Evolutionary conservation across 2,888 invertebrate genomes (phyloP).

Genomic region (Zaprionus obscuricornis): DNA sequence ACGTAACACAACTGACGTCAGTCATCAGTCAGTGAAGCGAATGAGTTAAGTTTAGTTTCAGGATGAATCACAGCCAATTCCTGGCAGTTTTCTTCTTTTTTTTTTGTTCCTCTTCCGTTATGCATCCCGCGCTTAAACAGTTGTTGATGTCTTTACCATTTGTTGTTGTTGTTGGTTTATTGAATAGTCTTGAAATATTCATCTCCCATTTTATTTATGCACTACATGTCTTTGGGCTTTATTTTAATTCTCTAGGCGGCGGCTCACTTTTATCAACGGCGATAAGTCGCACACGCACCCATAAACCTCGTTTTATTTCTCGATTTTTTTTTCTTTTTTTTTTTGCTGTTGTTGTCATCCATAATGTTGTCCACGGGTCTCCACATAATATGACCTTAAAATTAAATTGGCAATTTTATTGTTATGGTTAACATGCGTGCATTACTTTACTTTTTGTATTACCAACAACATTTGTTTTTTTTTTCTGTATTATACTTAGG

Average conservation of each 20-base stretch:
- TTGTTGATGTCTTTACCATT: too few relatives aligned
- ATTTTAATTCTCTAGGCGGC: slow-evolving; percentile 60
- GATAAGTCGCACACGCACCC: slow-evolving; percentile 74
- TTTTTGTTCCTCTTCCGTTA: slow-evolving; percentile 51
- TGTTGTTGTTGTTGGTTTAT: too few relatives aligned
- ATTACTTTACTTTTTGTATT: slow-evolving; percentile 25
- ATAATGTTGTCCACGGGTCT: slow-evolving; percentile 30
- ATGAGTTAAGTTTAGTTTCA: slow-evolving; percentile 5
- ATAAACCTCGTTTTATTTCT: slow-evolving; percentile 64
- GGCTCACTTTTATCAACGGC: slow-evolving; percentile 53
- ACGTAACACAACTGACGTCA: slow-evolving; percentile 39
- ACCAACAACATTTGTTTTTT: too few relatives aligned
- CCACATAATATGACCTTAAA: slow-evolving; percentile 69
- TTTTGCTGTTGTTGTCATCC: slow-evolving; percentile 23
- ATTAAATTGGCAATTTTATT: slow-evolving; percentile 56
- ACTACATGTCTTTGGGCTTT: slow-evolving; percentile 51
- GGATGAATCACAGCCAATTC: slow-evolving; percentile 51
- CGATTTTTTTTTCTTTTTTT: not conserved
- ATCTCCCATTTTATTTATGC: slow-evolving; percentile 52
- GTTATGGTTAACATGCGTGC: slow-evolving; percentile 64
- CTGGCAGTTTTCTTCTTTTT: slow-evolving; percentile 23
- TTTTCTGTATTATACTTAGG: too few relatives aligned
- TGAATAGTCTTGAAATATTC: too few relatives aligned
- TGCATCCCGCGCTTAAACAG: slow-evolving; percentile 7
- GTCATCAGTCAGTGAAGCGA: not conserved